Base-by-base conservation (phyloP, 2,888 invertebrate species). In the Drosophila yooni region DNA sequence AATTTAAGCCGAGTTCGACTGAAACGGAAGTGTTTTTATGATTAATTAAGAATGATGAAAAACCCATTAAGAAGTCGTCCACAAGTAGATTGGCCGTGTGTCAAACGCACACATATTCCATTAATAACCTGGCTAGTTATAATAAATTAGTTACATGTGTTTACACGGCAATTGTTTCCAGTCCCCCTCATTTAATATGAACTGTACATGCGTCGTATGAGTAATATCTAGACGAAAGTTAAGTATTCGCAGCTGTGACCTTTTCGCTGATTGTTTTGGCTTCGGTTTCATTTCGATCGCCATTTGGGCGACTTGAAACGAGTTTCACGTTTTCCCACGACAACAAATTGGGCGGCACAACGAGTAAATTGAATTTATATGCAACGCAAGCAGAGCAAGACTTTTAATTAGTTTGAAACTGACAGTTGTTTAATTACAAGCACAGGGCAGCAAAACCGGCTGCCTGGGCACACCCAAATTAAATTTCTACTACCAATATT, bases 281-380 rank as follows among this genome's bases (percentile, higher is more conserved):
- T 7, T 15, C 43, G 76, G 48, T 43, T 58, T n/a, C 36, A 40
- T 73, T 74, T 52, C 6, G 51, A 59, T 65, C 25, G 65, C 31
- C 27, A n/a, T 10, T 46, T 25, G 48, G 15, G 15, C 25, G 48
- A 7, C 48, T 10, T 51, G 38, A 73, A 80, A 80, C 74, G 58
- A 74, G 76, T 80, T 83, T 62, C 43, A 13, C 25, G 64, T 80
- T 86, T 91, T 89, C 91, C 81, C 90, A 89, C 86, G 82, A 62
- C 54, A 36, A 65, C 0, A 68, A 53, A 46, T 46, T 54, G 57
- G 78, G 67, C 72, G 71, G 67, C 64, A 71, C 51, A 66, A 29
- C 29, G 48, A 21, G 29, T 83, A 83, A 88, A 88, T 83, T 83
- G 74, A 75, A 80, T 76, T 85, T 76, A 51, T 62, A 63, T 69